Evolutionary conservation across 2,113 vertebrate species (phyloP).

Genomic region (Corydoras sp.): DNA sequence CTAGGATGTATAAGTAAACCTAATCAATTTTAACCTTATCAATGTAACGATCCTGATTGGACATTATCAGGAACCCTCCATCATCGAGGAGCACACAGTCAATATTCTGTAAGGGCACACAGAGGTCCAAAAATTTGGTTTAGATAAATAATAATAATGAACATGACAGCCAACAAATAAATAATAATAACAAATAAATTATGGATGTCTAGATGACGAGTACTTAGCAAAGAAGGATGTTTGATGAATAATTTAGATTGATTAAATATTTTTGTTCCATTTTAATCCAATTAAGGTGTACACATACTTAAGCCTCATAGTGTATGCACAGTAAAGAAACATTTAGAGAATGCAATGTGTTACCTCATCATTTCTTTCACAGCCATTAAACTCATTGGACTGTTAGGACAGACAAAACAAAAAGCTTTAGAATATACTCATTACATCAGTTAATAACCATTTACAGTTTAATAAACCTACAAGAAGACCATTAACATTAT

Average conservation of each 20-base stretch:
- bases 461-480: too few species aligned
- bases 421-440: not conserved
- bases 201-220: too few species aligned
- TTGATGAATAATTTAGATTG: too few species aligned
- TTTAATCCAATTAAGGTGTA: too few species aligned
- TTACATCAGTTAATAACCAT: not conserved
- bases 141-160: too few species aligned
- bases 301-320: too few species aligned
- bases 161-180: too few species aligned
- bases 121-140: conserved; percentile 20
- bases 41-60: conserved; percentile 82
- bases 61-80: conserved; percentile 93
- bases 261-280: too few species aligned
- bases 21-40: conserved; percentile 64
- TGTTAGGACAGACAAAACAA: conserved; percentile 51
- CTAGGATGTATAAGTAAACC: not conserved
- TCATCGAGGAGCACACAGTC: conserved; percentile 94
- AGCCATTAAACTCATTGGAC: conserved; percentile 91
- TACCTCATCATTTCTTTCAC: conserved; percentile 79
- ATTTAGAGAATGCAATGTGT: conserved; percentile 42
- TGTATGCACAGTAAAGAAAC: not conserved
- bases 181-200: too few species aligned
- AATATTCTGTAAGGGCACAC: conserved; percentile 69
- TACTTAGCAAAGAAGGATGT: too few species aligned
- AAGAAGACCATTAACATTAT: too few species aligned